Evolutionary conservation across 2,113 vertebrate species (phyloP).

Genomic region (Alligator mississippiensis): DNA sequence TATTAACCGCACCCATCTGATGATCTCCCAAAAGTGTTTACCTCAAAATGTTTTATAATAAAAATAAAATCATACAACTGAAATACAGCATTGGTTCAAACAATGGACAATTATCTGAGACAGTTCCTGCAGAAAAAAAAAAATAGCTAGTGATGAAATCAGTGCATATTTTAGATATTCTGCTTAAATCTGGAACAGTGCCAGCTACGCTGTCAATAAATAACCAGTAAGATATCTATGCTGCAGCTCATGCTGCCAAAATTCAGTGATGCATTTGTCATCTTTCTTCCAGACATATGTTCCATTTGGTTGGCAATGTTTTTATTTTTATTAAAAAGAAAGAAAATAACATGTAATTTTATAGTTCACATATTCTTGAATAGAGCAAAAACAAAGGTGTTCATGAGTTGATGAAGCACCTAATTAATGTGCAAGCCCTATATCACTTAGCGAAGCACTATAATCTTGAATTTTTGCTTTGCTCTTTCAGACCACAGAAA

Average conservation of each 20-base stretch:
- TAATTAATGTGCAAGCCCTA: constrained; percentile 39
- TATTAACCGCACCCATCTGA: not conserved
- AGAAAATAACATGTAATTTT: not conserved
- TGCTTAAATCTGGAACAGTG: not conserved
- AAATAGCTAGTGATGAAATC: not conserved
- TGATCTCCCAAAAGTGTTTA: too few relatives aligned
- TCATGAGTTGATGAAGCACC: constrained; percentile 14
- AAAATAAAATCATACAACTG: not conserved
- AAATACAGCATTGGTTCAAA: not conserved
- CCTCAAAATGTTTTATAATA: not conserved
- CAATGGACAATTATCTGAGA: not conserved
- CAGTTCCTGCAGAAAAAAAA: not conserved
- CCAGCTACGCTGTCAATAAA: not conserved
- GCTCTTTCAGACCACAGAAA: constrained; percentile 32
- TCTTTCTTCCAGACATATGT: not conserved
- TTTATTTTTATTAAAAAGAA: constrained; percentile 8
- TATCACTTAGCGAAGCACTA: constrained; percentile 7
- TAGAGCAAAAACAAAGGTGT: constrained; percentile 7
- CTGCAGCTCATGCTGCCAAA: not conserved
- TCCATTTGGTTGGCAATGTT: not conserved
- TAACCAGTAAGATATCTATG: not conserved
- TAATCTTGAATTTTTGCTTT: constrained; percentile 37
- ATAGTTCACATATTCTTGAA: constrained; percentile 23
- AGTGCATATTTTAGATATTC: not conserved
- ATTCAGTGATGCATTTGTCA: not conserved